These are phyloP conservation scores for Ibidorhyncha struthersii DNA, from an alignment of 2,113 vertebrate genomes.

Conservation along the genomic window DNA sequence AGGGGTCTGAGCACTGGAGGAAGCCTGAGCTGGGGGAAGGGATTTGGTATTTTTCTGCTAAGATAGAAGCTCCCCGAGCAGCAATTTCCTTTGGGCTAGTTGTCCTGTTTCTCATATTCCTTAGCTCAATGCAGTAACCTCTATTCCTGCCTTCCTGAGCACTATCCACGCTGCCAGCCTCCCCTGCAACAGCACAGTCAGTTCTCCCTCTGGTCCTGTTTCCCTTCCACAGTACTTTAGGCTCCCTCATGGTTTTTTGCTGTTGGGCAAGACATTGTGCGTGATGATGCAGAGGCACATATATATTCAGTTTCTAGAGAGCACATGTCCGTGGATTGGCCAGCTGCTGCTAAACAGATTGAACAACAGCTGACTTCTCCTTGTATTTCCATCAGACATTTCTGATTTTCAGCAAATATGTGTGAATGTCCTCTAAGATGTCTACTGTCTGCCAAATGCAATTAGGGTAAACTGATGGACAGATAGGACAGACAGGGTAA, in stretches of 20 bases:
- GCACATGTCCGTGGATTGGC: not conserved
- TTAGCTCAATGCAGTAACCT: not conserved
- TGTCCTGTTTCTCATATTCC: not conserved
- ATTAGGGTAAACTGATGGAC: constrained; percentile 53
- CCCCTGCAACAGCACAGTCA: not conserved
- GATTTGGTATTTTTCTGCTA: not conserved
- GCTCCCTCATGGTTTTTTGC: not conserved
- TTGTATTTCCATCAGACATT: not conserved
- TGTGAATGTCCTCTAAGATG: constrained; percentile 19
- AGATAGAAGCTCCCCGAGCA: not conserved
- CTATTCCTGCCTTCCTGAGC: not conserved
- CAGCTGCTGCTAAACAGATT: constrained; percentile 51
- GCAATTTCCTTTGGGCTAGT: not conserved
- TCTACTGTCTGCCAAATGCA: constrained; percentile 59
- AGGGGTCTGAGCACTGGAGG: not conserved
- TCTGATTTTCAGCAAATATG: constrained; percentile 47
- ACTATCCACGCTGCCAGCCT: not conserved
- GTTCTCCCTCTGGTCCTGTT: not conserved
- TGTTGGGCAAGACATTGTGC: not conserved
- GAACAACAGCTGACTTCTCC: constrained; percentile 55
- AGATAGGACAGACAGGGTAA: constrained; percentile 18
- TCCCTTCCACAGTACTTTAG: not conserved
- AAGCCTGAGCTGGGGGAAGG: not conserved
- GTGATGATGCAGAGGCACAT: not conserved
- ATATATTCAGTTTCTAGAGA: not conserved